Evolutionary conservation across 2,113 vertebrate genomes (phyloP).

Genomic region (Manacus vitellinus): DNA sequence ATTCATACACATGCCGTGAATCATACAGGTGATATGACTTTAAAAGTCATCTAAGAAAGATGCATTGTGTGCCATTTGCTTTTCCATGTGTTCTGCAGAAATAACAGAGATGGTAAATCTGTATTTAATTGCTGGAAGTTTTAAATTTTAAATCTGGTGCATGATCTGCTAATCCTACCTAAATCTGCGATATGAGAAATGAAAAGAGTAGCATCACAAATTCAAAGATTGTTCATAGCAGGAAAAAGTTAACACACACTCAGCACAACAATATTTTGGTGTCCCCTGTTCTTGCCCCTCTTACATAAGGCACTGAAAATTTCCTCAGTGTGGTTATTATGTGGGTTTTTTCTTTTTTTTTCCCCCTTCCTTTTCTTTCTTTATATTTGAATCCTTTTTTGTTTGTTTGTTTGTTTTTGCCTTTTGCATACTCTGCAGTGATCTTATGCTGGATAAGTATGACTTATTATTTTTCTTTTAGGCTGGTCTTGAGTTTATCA

Average conservation of each 20-base stretch:
- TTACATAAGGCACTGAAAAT: background rate
- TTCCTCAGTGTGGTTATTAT: background rate
- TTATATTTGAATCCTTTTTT: background rate
- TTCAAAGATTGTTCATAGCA: background rate
- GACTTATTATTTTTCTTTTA: background rate
- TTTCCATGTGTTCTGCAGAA: background rate
- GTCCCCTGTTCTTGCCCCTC: background rate
- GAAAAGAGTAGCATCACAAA: background rate
- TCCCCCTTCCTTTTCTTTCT: background rate
- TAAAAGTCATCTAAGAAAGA: background rate
- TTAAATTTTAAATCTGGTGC: background rate
- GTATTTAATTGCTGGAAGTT: background rate
- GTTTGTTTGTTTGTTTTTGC: background rate
- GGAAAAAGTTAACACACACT: background rate
- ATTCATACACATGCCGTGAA: accelerated
- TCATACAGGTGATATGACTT: background rate
- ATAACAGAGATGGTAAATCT: background rate
- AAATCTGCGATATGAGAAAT: background rate
- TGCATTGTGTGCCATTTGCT: background rate
- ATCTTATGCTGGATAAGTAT: background rate
- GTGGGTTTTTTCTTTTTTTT: background rate
- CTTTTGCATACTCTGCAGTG: background rate
- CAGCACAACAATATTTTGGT: background rate
- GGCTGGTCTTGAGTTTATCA: background rate
- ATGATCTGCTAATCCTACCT: background rate